Evolutionary conservation across 2,113 vertebrate genomes (phyloP).

Genomic region (Gymnocephalus cernua): DNA sequence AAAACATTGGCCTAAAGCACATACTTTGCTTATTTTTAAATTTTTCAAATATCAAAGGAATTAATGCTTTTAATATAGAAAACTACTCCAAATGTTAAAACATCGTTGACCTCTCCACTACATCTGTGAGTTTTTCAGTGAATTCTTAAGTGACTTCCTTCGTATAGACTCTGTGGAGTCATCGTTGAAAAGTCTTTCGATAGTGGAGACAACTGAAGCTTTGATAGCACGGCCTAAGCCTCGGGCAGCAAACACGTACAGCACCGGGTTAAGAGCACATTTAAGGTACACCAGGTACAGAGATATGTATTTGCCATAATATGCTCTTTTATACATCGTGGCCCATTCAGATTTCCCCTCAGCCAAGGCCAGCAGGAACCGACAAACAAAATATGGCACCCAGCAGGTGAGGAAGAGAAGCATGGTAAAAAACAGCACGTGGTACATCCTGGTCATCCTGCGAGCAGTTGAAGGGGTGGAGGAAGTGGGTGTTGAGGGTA

Average conservation of each 20-base stretch:
- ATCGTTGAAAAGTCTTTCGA: constrained; percentile 83
- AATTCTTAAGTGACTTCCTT: constrained; percentile 80
- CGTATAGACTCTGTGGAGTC: constrained; percentile 79
- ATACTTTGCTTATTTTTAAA: not conserved
- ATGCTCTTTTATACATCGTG: accelerated
- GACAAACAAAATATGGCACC: constrained; percentile 85
- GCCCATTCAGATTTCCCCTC: accelerated
- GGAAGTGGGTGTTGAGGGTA: constrained; percentile 46
- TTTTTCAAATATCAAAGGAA: not conserved
- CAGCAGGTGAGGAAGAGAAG: constrained; percentile 86
- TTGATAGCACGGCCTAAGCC: constrained; percentile 78
- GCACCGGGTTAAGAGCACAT: constrained; percentile 82
- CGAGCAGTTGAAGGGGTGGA: constrained; percentile 42
- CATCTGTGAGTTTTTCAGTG: constrained; percentile 78
- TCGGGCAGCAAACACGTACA: constrained; percentile 85
- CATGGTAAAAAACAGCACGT: constrained; percentile 84
- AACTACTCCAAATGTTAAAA: not conserved
- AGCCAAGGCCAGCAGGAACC: constrained; percentile 74
- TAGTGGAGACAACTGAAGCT: constrained; percentile 79
- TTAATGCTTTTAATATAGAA: not conserved
- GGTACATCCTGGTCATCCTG: constrained; percentile 79
- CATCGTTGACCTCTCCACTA: constrained; percentile 25
- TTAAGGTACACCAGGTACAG: constrained; percentile 85
- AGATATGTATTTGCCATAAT: constrained; percentile 36
- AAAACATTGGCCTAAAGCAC: not conserved